phyloP scores from a whole-genome alignment of 2,888 invertebrate species.

The Macrosoma leucophasiata region DNA sequence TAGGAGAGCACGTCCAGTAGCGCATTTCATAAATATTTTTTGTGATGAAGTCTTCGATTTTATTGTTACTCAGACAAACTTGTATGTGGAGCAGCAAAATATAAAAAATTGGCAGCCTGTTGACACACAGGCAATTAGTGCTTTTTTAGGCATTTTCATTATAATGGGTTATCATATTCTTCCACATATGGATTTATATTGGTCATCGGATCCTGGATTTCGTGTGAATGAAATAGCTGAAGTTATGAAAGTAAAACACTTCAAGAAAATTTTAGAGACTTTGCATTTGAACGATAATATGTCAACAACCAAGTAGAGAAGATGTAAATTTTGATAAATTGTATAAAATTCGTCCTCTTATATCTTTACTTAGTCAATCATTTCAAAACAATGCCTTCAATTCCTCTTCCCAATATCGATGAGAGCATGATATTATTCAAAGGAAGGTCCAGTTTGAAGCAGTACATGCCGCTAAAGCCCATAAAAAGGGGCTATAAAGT shows the following conservation, averaged over 20 bases:
- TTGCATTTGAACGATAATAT: conserved; percentile 29
- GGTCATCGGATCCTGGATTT: conserved; percentile 28
- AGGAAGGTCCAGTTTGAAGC: conserved; percentile 25
- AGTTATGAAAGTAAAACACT: conserved; percentile 27
- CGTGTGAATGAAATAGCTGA: conserved; percentile 26
- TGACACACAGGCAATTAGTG: conserved; percentile 23
- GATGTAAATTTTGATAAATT: conserved; percentile 21
- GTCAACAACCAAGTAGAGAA: conserved; percentile 22
- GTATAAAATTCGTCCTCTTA: conserved; percentile 22
- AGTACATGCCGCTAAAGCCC: conserved; percentile 31
- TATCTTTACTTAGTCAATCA: conserved; percentile 10
- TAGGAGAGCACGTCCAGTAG: conserved; percentile 17
- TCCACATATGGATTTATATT: conserved; percentile 27
- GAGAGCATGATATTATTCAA: conserved; percentile 30
- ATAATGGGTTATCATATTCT: conserved; percentile 26
- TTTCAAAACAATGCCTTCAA: conserved; percentile 22
- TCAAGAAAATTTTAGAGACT: conserved; percentile 26
- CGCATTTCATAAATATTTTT: conserved; percentile 18
- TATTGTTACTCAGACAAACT: conserved; percentile 23
- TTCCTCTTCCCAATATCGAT: conserved; percentile 26
- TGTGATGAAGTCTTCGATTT: conserved; percentile 20
- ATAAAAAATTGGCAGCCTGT: conserved; percentile 23
- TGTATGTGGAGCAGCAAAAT: conserved; percentile 23
- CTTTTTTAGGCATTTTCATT: conserved; percentile 28
- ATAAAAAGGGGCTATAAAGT: conserved; percentile 30